Percentiles rank a stretch among this genome's conserved stretches.
These are phyloP conservation scores for Cyclophora punctaria DNA, from an alignment of 2,888 invertebrate species.

Conservation along the genomic window DNA sequence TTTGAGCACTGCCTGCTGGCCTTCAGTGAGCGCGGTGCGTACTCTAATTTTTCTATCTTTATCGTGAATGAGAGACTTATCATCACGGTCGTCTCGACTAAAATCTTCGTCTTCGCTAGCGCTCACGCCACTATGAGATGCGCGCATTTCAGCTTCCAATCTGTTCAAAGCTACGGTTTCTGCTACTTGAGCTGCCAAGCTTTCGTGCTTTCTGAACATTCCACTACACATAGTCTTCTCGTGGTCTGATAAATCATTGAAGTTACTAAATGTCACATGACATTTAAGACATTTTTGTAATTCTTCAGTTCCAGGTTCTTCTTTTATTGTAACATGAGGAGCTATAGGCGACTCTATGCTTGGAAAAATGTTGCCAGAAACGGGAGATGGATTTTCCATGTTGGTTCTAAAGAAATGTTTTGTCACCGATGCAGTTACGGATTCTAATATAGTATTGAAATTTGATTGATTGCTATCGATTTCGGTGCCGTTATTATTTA, in stretches of 20 bases:
- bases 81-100: slow-evolving; percentile 65
- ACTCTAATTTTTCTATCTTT: slow-evolving; percentile 89
- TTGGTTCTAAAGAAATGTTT: slow-evolving; percentile 83
- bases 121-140: slow-evolving; percentile 67
- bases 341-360: slow-evolving; percentile 47
- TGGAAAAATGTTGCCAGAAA: slow-evolving; percentile 62
- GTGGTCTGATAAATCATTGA: slow-evolving; percentile 80
- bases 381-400: slow-evolving; percentile 78
- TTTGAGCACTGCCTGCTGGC: slow-evolving; percentile 91
- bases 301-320: slow-evolving; percentile 58
- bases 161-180: slow-evolving; percentile 77
- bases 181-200: slow-evolving; percentile 85
- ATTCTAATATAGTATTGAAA: slow-evolving; percentile 83
- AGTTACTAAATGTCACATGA: slow-evolving; percentile 73
- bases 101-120: slow-evolving; percentile 79
- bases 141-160: slow-evolving; percentile 65
- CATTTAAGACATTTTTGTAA: slow-evolving; percentile 74
- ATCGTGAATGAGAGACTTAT: slow-evolving; percentile 74
- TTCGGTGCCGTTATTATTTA: slow-evolving; percentile 42
- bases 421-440: slow-evolving; percentile 83
- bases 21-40: slow-evolving; percentile 94
- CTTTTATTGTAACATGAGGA: slow-evolving; percentile 45
- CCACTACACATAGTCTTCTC: slow-evolving; percentile 79
- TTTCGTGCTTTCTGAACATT: slow-evolving; percentile 78
- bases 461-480: slow-evolving; percentile 73